A percentile compares a stretch with the other conserved stretches of the same genome.
Conservation (phyloP, 2,888 invertebrate species). For the Ditula angustiorana region DNA sequence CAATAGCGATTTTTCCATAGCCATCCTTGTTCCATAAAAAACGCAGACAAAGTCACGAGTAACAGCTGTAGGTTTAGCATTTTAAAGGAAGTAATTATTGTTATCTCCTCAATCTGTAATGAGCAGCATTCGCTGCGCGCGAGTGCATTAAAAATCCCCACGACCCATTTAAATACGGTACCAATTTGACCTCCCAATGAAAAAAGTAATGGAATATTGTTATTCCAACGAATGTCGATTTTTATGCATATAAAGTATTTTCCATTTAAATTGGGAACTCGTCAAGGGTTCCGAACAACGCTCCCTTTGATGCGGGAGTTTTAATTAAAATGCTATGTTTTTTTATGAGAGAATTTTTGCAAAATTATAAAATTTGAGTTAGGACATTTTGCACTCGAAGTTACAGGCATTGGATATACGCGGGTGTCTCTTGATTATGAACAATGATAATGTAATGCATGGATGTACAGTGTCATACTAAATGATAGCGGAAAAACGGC, state of each 20-base stretch:
- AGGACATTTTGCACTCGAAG: neutral
- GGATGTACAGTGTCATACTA: no score
- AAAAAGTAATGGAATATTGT: slow-evolving; percentile 34
- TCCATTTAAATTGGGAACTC: slow-evolving; percentile 66
- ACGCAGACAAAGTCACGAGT: no score
- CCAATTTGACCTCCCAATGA: slow-evolving; percentile 15
- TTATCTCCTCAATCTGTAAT: neutral
- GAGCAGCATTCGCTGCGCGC: neutral
- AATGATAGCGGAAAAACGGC: no score
- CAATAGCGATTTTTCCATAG: no score
- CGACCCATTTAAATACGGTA: neutral
- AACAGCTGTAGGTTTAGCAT: neutral
- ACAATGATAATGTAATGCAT: no score
- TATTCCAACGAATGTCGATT: slow-evolving; percentile 45
- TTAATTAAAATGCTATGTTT: slow-evolving; percentile 42
- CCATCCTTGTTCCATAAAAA: no score
- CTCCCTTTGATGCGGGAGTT: slow-evolving; percentile 35
- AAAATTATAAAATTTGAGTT: slow-evolving; percentile 2
- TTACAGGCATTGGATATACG: neutral
- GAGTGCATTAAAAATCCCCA: neutral
- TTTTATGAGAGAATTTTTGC: slow-evolving; percentile 1
- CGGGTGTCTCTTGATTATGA: neutral
- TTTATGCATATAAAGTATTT: slow-evolving; percentile 62
- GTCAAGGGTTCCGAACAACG: slow-evolving; percentile 31
- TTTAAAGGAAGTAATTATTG: neutral